These are phyloP conservation scores for Diprion similis DNA, from an alignment of 1,140 invertebrate genomes.

Conservation along the genomic window DNA sequence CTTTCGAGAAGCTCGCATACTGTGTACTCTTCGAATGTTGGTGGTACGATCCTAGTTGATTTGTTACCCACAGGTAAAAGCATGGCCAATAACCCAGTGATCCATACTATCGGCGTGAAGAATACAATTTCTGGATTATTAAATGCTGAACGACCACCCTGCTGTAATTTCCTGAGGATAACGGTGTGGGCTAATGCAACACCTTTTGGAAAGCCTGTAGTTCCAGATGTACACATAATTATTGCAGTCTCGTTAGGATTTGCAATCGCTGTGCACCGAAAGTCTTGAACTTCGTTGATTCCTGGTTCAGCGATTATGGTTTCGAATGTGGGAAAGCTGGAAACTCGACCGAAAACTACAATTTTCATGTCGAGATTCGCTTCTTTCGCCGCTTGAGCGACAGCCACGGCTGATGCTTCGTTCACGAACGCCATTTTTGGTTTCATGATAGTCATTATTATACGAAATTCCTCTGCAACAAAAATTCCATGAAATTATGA, in stretches of 20 bases:
- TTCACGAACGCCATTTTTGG: conserved; percentile 36
- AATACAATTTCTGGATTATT: conserved; percentile 27
- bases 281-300: conserved; percentile 31
- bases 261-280: conserved; percentile 29
- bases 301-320: conserved; percentile 31
- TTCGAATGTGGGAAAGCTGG: conserved; percentile 30
- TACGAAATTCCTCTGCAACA: conserved; percentile 27
- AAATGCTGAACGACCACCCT: conserved; percentile 12
- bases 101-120: conserved; percentile 41
- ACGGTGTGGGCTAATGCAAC: conserved; percentile 35
- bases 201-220: conserved; percentile 49
- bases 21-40: conserved; percentile 62
- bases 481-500: neutral
- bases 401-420: conserved; percentile 22
- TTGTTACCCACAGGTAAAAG: conserved; percentile 43
- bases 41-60: conserved; percentile 54
- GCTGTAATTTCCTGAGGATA: conserved; percentile 21
- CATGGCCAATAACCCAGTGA: conserved; percentile 25
- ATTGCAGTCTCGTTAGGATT: conserved; percentile 38
- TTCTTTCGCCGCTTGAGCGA: conserved; percentile 34
- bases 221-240: conserved; percentile 48
- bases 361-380: conserved; percentile 34
- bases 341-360: conserved; percentile 42
- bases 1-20: conserved; percentile 62
- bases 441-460: conserved; percentile 22